Base-by-base conservation (phyloP, 2,888 invertebrate genomes). In the Athalia rosae region DNA sequence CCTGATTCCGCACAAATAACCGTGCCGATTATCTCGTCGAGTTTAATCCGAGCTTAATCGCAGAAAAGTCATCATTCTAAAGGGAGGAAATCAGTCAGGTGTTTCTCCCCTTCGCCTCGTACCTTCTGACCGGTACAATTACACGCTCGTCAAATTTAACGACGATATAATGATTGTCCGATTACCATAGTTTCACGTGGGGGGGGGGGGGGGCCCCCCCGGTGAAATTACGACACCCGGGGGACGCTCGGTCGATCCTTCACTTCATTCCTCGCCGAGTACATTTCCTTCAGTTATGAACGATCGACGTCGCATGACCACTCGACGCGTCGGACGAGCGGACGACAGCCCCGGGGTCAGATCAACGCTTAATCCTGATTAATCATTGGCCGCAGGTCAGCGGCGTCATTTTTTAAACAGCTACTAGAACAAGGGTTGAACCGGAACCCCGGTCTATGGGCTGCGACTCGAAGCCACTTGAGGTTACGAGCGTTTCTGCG, bases 91-190 rank as follows among this genome's bases (percentile, higher is more conserved):
- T 61, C 61, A 48, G 74, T 61, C 74, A 62, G 74, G 74, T 61
- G 59, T 7, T 28, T 74, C 41, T 48, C 48, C 74, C 71, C 8
- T 74, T n/a, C 43, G 62, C 74, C n/a, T n/a, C 58, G 71, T 48
- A 62, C 84, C 84, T 84, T 79, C 79, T 81, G 80, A 80, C 81
- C 81, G 80, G 78, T 69, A 59, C 76, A 84, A 87, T 87, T 86
- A 87, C 83, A 87, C 83, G 87, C 84, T 84, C 86, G 84, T 87
- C 87, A 85, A 87, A 85, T 80, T 84, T 87, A 87, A 87, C 86
- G 87, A 87, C 86, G 85, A 82, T 80, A 84, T 87, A 86, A 87
- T 86, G 87, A 87, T 86, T 80, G 84, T 79, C 81, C 82, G 82
- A 84, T 83, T 82, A 81, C 69, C 78, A 76, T 63, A 77, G 77